Evolutionary conservation across 1,140 invertebrate genomes (phyloP).

Genomic region (Scaptomyza graminum): DNA sequence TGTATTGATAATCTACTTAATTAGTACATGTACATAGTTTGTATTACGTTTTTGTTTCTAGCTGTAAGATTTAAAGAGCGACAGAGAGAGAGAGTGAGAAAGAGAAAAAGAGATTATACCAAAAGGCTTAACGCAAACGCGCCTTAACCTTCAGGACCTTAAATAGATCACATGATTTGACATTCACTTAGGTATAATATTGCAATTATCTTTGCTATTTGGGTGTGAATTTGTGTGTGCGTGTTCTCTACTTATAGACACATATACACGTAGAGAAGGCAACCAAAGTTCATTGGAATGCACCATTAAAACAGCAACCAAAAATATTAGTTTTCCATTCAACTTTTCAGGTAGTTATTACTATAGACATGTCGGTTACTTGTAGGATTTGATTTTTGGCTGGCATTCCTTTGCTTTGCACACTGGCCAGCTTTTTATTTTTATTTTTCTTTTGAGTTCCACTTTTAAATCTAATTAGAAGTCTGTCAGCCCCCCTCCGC

Average conservation of each 20-base stretch:
- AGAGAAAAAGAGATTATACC: conserved; percentile 54
- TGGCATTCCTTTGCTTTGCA: conserved; percentile 17
- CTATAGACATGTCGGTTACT: conserved; percentile 17
- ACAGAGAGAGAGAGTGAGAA: conserved; percentile 2
- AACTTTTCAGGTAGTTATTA: conserved; percentile 27
- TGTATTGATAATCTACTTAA: conserved; percentile 47
- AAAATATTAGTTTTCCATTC: conserved; percentile 16
- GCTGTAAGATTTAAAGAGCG: conserved; percentile 27
- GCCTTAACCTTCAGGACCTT: conserved; percentile 68
- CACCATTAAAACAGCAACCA: conserved; percentile 4
- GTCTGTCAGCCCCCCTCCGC: conserved; percentile 78
- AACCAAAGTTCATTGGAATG: conserved; percentile 8
- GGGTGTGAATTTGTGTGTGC: conserved; percentile 18
- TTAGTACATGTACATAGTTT: conserved; percentile 19
- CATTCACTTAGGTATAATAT: conserved; percentile 81
- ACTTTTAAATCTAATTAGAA: conserved; percentile 66
- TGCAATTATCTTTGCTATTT: conserved; percentile 65
- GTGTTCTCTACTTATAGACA: conserved; percentile 44
- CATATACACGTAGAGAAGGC: conserved; percentile 52
- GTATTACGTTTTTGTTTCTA: conserved; percentile 20
- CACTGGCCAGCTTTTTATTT: conserved; percentile 3
- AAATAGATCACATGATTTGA: conserved; percentile 83
- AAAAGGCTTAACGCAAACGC: conserved; percentile 61
- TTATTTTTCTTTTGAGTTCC: too few relatives aligned
- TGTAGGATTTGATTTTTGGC: conserved; percentile 13